These are phyloP conservation scores for Charaxes varanes DNA, from an alignment of 1,140 invertebrate species.

Conservation along the genomic window DNA sequence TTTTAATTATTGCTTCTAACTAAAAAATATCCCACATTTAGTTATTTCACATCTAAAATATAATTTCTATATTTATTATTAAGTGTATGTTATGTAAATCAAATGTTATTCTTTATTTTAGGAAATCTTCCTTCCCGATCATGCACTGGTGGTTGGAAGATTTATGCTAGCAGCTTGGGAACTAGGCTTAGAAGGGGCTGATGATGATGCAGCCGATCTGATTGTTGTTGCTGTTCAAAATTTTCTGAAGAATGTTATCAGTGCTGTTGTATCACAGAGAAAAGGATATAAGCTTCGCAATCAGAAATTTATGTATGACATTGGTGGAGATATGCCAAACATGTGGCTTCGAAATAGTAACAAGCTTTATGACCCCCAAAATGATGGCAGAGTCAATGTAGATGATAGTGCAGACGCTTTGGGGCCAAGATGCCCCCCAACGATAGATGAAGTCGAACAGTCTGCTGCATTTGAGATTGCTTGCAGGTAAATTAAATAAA, in stretches of 20 bases:
- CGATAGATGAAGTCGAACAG: conserved; percentile 72
- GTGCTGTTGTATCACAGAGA: conserved; percentile 79
- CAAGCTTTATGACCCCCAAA: conserved; percentile 58
- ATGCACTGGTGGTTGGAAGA: conserved; percentile 84
- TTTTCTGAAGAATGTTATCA: conserved; percentile 86
- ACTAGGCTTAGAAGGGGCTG: conserved; percentile 84
- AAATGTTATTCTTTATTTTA: conserved; percentile 44
- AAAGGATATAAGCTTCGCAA: conserved; percentile 83
- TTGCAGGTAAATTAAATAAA: conserved; percentile 51
- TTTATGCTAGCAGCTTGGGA: conserved; percentile 89
- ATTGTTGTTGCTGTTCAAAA: conserved; percentile 82
- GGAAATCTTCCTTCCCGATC: conserved; percentile 84
- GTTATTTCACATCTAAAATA: too few relatives aligned
- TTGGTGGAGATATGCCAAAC: conserved; percentile 81
- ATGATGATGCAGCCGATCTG: conserved; percentile 84
- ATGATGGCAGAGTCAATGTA: conserved; percentile 65
- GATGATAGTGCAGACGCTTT: conserved; percentile 68
- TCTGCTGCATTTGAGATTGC: conserved; percentile 63
- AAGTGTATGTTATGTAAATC: too few relatives aligned
- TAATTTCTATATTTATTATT: too few relatives aligned
- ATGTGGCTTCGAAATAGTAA: conserved; percentile 80
- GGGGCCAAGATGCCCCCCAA: conserved; percentile 63
- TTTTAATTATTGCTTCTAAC: too few relatives aligned
- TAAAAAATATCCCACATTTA: too few relatives aligned
- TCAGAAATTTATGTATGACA: conserved; percentile 80